Conservation (phyloP, 2,888 invertebrate species). For the Pyrocoelia pectoralis region DNA sequence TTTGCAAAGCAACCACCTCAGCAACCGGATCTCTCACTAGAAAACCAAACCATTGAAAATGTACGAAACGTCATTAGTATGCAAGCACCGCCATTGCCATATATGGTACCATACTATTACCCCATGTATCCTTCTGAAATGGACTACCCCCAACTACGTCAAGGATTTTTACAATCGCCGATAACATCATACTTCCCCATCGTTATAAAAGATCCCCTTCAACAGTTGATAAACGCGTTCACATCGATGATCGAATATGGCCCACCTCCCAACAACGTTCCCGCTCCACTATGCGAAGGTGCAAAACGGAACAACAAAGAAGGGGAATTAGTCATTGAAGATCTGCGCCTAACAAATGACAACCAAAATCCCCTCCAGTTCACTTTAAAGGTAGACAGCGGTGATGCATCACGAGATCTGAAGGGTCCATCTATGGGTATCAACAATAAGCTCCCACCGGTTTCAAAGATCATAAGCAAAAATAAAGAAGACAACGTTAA, state of each 20-base stretch:
- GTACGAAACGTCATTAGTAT: conserved; percentile 51
- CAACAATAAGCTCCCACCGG: conserved; percentile 11
- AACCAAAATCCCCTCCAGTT: conserved; percentile 18
- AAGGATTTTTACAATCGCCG: conserved; percentile 60
- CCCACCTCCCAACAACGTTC: conserved; percentile 50
- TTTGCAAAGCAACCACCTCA: background rate
- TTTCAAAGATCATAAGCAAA: background rate
- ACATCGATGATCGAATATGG: conserved; percentile 68
- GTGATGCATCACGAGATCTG: background rate
- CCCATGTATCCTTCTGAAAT: background rate
- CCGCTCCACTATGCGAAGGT: background rate
- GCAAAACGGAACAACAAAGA: background rate
- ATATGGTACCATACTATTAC: conserved; percentile 22
- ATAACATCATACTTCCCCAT: conserved; percentile 65
- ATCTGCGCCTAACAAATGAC: conserved; percentile 30
- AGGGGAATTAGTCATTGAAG: conserved; percentile 25
- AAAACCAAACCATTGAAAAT: conserved; percentile 51
- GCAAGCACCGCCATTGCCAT: conserved; percentile 18
- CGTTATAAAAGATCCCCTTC: conserved; percentile 65
- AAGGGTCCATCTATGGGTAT: background rate
- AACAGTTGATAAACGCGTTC: conserved; percentile 64
- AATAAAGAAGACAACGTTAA: background rate
- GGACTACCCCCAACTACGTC: conserved; percentile 8
- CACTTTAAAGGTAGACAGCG: conserved; percentile 13
- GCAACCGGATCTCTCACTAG: conserved; percentile 32